Evolutionary conservation across 2,888 invertebrate genomes (phyloP).

Genomic region (Lottia gigantea): DNA sequence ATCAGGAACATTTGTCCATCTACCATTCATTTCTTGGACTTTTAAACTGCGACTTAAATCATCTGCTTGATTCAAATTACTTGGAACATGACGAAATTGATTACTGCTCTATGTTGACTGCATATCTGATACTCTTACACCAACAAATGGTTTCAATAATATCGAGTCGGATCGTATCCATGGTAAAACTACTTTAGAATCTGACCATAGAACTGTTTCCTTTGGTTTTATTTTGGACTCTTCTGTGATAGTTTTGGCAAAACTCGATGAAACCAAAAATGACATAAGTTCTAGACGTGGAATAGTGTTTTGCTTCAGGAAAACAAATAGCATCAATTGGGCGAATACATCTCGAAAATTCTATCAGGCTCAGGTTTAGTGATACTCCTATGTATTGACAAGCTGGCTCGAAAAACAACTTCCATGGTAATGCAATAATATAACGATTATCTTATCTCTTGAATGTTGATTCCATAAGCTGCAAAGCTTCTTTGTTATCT

Average conservation of each 20-base stretch:
- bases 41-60: conserved; percentile 18
- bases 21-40: conserved; percentile 9
- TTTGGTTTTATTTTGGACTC: conserved; percentile 15
- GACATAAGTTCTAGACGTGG: conserved; percentile 23
- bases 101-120: conserved; percentile 5
- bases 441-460: conserved; percentile 15
- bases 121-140: conserved; percentile 17
- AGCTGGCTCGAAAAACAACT: conserved; percentile 24
- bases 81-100: conserved; percentile 16
- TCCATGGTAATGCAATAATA: neutral
- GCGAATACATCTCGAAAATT: conserved; percentile 4
- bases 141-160: conserved; percentile 12
- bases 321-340: conserved; percentile 15
- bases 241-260: conserved; percentile 19
- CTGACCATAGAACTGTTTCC: conserved; percentile 9
- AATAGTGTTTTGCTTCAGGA: conserved; percentile 17
- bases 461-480: conserved; percentile 15
- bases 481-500: conserved; percentile 16
- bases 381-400: conserved; percentile 13
- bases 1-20: conserved; percentile 15
- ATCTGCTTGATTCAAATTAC: conserved; percentile 19
- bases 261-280: conserved; percentile 11
- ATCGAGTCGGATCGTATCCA: conserved; percentile 19
- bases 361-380: neutral
- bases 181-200: conserved; percentile 10